phyloP scores from a whole-genome alignment of 2,797 vertebrate genomes.

The Darevskia mixta region DNA sequence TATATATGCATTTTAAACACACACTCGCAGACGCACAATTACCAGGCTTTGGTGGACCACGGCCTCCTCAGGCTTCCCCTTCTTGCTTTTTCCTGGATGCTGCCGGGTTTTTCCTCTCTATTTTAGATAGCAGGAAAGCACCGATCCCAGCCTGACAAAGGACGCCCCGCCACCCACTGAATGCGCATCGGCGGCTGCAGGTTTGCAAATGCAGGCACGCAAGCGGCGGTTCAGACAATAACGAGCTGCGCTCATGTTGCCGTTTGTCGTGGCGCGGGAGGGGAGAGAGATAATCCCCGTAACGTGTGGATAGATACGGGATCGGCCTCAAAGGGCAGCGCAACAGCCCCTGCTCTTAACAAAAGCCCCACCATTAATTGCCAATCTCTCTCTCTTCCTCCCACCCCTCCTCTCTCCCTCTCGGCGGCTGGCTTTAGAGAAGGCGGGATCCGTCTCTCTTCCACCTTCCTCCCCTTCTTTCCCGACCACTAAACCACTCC shows the following conservation, averaged over 20 bases:
- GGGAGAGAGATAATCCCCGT: no score
- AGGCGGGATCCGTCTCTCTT: conserved; percentile 31
- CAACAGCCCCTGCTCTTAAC: conserved; percentile 24
- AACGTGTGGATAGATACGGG: no score
- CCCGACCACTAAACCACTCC: conserved; percentile 6
- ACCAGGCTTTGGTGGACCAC: conserved; percentile 63
- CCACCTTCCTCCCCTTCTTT: conserved; percentile 38
- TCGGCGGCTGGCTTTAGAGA: background rate
- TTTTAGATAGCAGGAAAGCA: background rate
- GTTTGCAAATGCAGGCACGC: conserved; percentile 28
- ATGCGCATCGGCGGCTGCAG: conserved; percentile 52
- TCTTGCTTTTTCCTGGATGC: conserved; percentile 30
- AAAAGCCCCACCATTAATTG: conserved; percentile 50
- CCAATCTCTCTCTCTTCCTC: background rate
- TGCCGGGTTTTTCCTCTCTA: conserved; percentile 32
- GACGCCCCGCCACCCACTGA: conserved; percentile 49
- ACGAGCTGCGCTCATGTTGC: background rate
- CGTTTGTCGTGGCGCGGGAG: background rate
- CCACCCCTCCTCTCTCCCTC: background rate
- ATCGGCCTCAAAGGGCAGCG: background rate
- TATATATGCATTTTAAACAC: background rate
- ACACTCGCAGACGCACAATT: background rate
- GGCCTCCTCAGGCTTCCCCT: conserved; percentile 62
- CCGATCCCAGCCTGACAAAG: conserved; percentile 66
- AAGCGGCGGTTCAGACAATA: background rate